These are phyloP conservation scores for Anguilla japonica DNA, from an alignment of 2,113 vertebrate genomes.

Conservation along the genomic window DNA sequence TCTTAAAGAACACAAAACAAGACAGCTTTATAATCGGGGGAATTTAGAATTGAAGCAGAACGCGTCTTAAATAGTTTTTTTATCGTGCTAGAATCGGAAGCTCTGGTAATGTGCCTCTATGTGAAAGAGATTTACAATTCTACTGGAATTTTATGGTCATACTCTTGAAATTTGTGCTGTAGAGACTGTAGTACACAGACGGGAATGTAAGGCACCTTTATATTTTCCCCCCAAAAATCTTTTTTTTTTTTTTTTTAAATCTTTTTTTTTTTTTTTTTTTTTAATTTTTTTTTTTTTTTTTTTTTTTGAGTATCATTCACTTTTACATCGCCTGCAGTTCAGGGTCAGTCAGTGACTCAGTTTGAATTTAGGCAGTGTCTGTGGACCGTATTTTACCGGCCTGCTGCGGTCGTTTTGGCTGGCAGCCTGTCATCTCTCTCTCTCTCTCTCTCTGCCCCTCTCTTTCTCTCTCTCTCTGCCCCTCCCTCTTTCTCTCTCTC, in stretches of 20 bases:
- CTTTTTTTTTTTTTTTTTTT: too few species aligned
- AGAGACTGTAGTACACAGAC: background rate
- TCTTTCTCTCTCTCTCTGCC: background rate
- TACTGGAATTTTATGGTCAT: background rate
- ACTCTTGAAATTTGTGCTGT: background rate
- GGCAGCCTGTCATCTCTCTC: background rate
- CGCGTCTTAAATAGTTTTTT: background rate
- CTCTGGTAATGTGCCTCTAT: background rate
- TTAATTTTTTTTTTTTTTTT: too few species aligned
- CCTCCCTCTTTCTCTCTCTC: constrained; percentile 15
- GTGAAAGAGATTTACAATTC: background rate
- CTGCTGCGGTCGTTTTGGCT: background rate
- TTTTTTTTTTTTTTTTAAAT: too few species aligned
- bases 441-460: constrained; percentile 26
- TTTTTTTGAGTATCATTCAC: too few species aligned
- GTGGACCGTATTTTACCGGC: background rate
- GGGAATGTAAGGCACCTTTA: background rate
- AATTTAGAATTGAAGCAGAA: background rate
- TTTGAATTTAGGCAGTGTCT: background rate
- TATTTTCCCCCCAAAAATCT: background rate
- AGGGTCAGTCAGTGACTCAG: background rate
- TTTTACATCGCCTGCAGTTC: background rate
- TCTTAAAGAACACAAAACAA: background rate
- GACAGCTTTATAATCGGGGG: background rate
- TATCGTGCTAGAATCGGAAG: background rate